Percentiles rank a stretch among this genome's conserved stretches.
These are phyloP conservation scores for Leptinotarsa lineolata DNA, from an alignment of 1,140 invertebrate species.

Conservation along the genomic window DNA sequence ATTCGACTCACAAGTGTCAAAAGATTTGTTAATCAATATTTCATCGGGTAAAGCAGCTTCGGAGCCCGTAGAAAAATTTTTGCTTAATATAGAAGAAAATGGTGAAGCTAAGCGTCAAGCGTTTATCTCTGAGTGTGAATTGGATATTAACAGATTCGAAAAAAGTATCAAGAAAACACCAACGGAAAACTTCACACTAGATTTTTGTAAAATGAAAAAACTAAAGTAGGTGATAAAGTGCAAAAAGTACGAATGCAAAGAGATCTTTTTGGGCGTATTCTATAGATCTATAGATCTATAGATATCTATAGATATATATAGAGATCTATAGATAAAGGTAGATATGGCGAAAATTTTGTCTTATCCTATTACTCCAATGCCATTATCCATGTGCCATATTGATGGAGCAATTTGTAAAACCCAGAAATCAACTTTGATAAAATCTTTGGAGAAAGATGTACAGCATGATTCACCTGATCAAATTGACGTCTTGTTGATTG, in stretches of 20 bases:
- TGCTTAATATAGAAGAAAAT: constrained; percentile 1
- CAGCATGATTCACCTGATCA: constrained; percentile 29
- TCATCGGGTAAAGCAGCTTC: constrained; percentile 29
- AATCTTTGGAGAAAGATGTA: background rate
- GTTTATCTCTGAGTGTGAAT: constrained; percentile 24
- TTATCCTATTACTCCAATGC: constrained; percentile 20
- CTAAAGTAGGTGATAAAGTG: constrained; percentile 10
- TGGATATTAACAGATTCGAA: constrained; percentile 23
- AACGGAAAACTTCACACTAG: constrained; percentile 12
- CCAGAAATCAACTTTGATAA: constrained; percentile 1
- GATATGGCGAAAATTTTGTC: constrained; percentile 19
- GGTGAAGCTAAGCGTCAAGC: background rate
- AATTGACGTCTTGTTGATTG: constrained; percentile 34
- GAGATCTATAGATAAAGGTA: too few relatives aligned
- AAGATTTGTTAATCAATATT: constrained; percentile 41
- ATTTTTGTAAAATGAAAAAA: constrained; percentile 23
- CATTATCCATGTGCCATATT: constrained; percentile 10
- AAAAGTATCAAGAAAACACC: constrained; percentile 26
- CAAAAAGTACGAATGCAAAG: background rate
- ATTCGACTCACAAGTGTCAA: constrained; percentile 30
- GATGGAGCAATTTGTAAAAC: constrained; percentile 12
- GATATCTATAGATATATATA: constrained; percentile 26
- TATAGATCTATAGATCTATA: too few relatives aligned
- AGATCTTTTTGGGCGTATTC: background rate
- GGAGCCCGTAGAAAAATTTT: constrained; percentile 12